A percentile compares a stretch with the other conserved stretches of the same genome.
Conservation (phyloP, 2,797 vertebrate genomes). For the Labroides dimidiatus region DNA sequence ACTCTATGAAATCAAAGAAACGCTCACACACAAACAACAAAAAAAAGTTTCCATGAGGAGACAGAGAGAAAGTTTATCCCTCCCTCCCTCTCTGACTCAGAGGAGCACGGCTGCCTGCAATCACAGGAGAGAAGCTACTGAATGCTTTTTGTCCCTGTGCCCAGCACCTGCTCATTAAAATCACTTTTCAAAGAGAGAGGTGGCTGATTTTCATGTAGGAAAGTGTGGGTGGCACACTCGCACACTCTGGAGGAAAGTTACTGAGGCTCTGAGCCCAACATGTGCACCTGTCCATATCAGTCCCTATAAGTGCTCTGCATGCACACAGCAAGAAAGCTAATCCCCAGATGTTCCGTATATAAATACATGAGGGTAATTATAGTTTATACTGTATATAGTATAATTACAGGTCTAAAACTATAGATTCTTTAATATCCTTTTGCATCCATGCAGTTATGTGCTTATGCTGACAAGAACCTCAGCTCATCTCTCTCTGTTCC, state of each 20-base stretch:
- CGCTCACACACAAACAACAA: constrained; percentile 11
- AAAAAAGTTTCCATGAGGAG: constrained; percentile 8
- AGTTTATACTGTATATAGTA: constrained; percentile 16
- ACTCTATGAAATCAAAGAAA: constrained; percentile 30
- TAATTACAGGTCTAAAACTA: not conserved
- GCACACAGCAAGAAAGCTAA: not conserved
- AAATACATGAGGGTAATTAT: constrained; percentile 8
- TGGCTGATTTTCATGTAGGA: constrained; percentile 28
- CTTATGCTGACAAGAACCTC: not conserved
- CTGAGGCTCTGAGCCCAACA: constrained; percentile 18
- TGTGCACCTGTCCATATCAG: constrained; percentile 33
- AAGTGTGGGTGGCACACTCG: constrained; percentile 27
- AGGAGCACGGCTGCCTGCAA: constrained; percentile 49
- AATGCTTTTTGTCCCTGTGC: constrained; percentile 50
- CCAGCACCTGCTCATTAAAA: constrained; percentile 71
- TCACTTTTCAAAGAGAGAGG: constrained; percentile 33
- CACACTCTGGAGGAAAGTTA: constrained; percentile 30
- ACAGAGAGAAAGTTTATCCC: constrained; percentile 9
- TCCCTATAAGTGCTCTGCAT: constrained; percentile 29
- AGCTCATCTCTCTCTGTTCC: not conserved
- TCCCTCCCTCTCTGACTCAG: constrained; percentile 33
- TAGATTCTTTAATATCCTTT: not conserved
- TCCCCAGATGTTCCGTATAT: constrained; percentile 23
- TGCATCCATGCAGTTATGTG: not conserved
- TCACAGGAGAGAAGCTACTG: constrained; percentile 52